phyloP scores from a whole-genome alignment of 1,140 invertebrate genomes.

The Zaprionus taronus region DNA sequence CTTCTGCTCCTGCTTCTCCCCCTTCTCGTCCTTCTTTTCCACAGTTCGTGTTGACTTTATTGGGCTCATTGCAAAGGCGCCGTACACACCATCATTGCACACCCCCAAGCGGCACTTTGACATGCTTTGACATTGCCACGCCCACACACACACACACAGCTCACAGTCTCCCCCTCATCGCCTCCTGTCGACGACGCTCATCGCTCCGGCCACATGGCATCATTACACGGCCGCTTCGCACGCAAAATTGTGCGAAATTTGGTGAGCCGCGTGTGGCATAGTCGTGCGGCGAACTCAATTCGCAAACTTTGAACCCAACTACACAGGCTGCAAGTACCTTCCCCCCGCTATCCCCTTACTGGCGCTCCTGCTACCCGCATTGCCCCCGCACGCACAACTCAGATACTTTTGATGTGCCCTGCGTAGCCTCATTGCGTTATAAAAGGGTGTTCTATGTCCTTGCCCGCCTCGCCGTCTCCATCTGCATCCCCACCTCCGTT shows the following conservation, averaged over 20 bases:
- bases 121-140: conserved; percentile 74
- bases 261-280: conserved; percentile 83
- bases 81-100: conserved; percentile 35
- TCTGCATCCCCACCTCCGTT: not conserved
- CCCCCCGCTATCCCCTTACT: not conserved
- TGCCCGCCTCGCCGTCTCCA: not conserved
- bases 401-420: conserved; percentile 58
- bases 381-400: conserved; percentile 17
- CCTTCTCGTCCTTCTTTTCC: not conserved
- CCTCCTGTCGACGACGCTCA: not conserved
- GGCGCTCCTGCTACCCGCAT: not conserved
- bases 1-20: not conserved
- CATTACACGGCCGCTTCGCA: conserved; percentile 80
- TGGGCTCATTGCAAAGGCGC: conserved; percentile 72
- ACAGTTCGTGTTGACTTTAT: conserved; percentile 65
- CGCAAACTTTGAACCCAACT: conserved; percentile 73
- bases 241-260: conserved; percentile 83
- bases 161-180: conserved; percentile 2
- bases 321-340: not conserved
- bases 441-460: conserved; percentile 39
- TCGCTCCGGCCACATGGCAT: conserved; percentile 60
- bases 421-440: conserved; percentile 18
- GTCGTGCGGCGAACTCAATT: conserved; percentile 84
- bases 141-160: conserved; percentile 8
- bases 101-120: conserved; percentile 59